These are phyloP conservation scores for Chunga burmeisteri DNA, from an alignment of 2,113 vertebrate species.

Conservation along the genomic window DNA sequence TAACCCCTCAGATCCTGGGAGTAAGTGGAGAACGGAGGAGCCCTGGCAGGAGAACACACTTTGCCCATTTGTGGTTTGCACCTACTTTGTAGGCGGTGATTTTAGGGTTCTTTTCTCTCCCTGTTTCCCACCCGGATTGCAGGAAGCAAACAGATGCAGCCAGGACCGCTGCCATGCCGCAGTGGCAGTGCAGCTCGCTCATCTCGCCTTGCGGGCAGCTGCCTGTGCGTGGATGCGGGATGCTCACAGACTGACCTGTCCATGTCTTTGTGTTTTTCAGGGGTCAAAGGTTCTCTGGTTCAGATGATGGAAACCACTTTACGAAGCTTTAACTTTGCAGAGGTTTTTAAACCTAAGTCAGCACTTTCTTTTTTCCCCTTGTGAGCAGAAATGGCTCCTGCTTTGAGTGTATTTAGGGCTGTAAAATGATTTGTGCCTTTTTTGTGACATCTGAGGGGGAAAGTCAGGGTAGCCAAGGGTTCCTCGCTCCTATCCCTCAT, in stretches of 20 bases:
- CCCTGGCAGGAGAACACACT: too few species aligned
- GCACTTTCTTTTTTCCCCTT: accelerated
- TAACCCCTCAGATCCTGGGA: not conserved
- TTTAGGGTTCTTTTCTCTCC: not conserved
- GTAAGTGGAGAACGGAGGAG: not conserved
- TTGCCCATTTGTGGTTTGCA: not conserved
- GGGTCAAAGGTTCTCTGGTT: not conserved
- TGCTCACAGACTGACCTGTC: not conserved
- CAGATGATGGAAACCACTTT: not conserved
- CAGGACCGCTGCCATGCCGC: not conserved
- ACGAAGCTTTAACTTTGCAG: not conserved
- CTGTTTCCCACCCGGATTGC: accelerated
- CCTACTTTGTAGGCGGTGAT: accelerated
- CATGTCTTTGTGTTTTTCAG: not conserved
- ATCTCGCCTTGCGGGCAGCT: accelerated
- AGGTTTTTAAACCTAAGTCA: not conserved
- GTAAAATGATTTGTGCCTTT: not conserved
- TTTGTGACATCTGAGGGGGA: not conserved
- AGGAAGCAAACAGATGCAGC: not conserved
- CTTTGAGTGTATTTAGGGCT: not conserved
- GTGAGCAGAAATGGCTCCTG: not conserved
- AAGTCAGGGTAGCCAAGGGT: not conserved
- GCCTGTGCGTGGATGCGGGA: accelerated
- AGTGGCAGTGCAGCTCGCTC: too few species aligned
- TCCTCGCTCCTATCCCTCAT: not conserved